Evolutionary conservation across 2,888 invertebrate genomes (phyloP).

Genomic region (Nomada ruficornis): DNA sequence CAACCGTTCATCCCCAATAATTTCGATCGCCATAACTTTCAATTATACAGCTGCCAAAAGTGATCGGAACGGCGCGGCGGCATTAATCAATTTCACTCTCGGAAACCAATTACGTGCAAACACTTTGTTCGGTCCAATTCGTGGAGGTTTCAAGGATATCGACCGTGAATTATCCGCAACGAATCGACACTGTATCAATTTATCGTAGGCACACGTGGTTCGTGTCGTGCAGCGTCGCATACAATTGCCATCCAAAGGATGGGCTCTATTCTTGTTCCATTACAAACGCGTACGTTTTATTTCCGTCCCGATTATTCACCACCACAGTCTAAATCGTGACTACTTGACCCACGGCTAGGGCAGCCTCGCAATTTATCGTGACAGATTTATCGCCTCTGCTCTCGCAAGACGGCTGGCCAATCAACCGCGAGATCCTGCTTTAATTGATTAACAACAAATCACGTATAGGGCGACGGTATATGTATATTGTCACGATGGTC

Average conservation of each 20-base stretch:
- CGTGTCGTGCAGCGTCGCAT: neutral
- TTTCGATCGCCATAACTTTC: neutral
- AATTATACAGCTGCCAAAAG: neutral
- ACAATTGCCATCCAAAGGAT: neutral
- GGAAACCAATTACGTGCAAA: neutral
- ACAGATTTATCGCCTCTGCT: constrained; percentile 63
- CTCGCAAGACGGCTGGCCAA: constrained; percentile 55
- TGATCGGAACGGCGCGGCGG: neutral
- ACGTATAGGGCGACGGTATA: constrained; percentile 25
- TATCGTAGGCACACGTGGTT: neutral
- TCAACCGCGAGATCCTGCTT: constrained; percentile 53
- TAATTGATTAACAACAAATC: constrained; percentile 69
- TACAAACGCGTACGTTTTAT: constrained; percentile 48
- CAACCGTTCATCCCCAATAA: no score
- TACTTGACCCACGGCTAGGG: constrained; percentile 63
- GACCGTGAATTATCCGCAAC: constrained; percentile 2
- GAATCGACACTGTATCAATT: neutral
- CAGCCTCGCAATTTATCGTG: constrained; percentile 63
- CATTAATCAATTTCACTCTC: neutral
- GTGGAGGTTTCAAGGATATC: neutral
- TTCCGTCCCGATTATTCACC: constrained; percentile 59
- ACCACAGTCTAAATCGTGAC: constrained; percentile 58
- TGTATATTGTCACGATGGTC: constrained; percentile 34
- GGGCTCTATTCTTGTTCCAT: constrained; percentile 32
- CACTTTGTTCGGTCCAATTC: neutral